Percentiles rank a stretch among this genome's conserved stretches.
Evolutionary conservation across 2,888 invertebrate species (phyloP).

Genomic region (Sarcophaga caerulescens): DNA sequence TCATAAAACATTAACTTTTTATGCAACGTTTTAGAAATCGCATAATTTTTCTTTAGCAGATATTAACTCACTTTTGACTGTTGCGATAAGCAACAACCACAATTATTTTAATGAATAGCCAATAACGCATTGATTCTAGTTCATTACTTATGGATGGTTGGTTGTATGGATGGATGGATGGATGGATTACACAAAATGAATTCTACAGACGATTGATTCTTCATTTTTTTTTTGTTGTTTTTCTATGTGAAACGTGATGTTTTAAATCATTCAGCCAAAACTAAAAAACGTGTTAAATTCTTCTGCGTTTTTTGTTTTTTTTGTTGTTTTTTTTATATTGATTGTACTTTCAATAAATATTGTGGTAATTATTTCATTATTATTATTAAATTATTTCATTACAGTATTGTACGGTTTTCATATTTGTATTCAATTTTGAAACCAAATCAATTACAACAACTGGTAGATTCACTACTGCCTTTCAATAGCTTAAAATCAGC

Average conservation of each 20-base stretch:
- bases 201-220: slow-evolving; percentile 37
- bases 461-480: no score
- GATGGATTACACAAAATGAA: not conserved
- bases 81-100: not conserved
- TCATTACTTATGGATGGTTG: not conserved
- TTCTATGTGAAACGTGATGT: slow-evolving; percentile 10
- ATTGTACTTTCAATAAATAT: not conserved
- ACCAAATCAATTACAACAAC: no score
- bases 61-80: not conserved
- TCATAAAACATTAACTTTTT: not conserved
- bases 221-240: not conserved
- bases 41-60: not conserved
- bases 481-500: no score
- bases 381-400: not conserved
- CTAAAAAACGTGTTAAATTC: slow-evolving; percentile 47
- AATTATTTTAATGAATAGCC: slow-evolving; percentile 2
- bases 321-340: not conserved
- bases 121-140: slow-evolving; percentile 35
- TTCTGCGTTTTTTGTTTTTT: not conserved
- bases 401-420: no score
- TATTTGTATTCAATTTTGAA: no score
- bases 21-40: not conserved
- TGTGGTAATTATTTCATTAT: not conserved
- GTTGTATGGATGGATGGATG: not conserved
- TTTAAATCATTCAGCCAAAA: slow-evolving; percentile 42